Evolutionary conservation across 1,140 invertebrate genomes (phyloP), one percentile per base, ranked within the genome.

Genomic region (Magallana gigas): DNA sequence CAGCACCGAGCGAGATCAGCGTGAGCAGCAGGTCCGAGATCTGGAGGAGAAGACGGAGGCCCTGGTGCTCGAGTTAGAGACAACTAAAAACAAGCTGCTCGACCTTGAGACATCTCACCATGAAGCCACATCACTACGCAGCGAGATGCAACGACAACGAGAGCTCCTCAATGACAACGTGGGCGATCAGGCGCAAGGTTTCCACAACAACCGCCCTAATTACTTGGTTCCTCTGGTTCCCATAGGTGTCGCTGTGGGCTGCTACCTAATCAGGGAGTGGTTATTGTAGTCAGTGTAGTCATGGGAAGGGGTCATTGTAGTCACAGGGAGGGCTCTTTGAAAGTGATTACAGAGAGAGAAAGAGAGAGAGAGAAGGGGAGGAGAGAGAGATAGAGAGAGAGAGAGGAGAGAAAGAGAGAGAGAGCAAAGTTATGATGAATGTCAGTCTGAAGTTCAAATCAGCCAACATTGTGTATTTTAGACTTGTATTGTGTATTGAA

Each of bases 131-230:
- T 90, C 92, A 76, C 85, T 91, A 57, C 89, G 90, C 4, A 83
- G 91, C 57, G 92, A 93, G n/a, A 82, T 94, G n/a, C 89, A 91
- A 29, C 87, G 91, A 29, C 94, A 94, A 83, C 91, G 90, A 84
- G 57, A 88, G 48, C 85, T 93, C 3, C 91, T 93, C 57, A 81
- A 91, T 57, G 88, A 91, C n/a, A 93, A 93, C 60, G 90, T 91
- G 9, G 93, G 93, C 23, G 91, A 92, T 85, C 92, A 93, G 81
- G 91, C 91, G 1, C 93, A 93, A 93, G 93, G 93, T 93, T 91
- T 92, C 83, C 83, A 85, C 88, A 81, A 85, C 85, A 91, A 85
- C 86, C 71, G 84, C 18, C 80, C 80, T 58, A 85, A 88, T 90
- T 91, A 62, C 80, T 92, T 62, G 14, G 91, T 68, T 90, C 92